phyloP scores from a whole-genome alignment of 2,888 invertebrate species.

The Orchesellides sinensis region DNA sequence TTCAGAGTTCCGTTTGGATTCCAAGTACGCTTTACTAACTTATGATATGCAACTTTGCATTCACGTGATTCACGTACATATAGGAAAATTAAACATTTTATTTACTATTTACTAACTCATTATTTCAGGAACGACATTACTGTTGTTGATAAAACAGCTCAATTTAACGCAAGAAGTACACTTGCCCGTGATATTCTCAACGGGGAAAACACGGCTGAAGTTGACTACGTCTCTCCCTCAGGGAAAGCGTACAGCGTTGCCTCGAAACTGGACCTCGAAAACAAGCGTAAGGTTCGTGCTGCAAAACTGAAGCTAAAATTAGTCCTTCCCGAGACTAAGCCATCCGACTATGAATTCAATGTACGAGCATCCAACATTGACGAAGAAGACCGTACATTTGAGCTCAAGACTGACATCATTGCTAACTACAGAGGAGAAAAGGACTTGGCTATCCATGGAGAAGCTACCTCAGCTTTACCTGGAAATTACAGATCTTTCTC shows the following conservation, averaged over 20 bases:
- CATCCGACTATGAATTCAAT: slow-evolving; percentile 66
- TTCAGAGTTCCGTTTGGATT: slow-evolving; percentile 61
- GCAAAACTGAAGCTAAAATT: slow-evolving; percentile 61
- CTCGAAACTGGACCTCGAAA: slow-evolving; percentile 61
- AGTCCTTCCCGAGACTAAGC: slow-evolving; percentile 59
- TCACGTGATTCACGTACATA: no score
- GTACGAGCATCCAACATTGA: slow-evolving; percentile 67
- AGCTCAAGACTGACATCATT: slow-evolving; percentile 66
- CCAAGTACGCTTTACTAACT: slow-evolving; percentile 59
- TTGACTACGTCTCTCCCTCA: slow-evolving; percentile 42
- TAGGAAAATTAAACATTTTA: neutral
- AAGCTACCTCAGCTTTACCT: slow-evolving; percentile 64
- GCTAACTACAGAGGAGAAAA: slow-evolving; percentile 66
- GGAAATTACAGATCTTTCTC: slow-evolving; percentile 68
- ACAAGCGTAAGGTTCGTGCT: slow-evolving; percentile 42
- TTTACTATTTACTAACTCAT: neutral
- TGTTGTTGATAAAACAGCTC: slow-evolving; percentile 78
- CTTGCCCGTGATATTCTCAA: slow-evolving; percentile 77
- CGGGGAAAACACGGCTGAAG: slow-evolving; percentile 76
- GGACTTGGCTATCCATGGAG: slow-evolving; percentile 60
- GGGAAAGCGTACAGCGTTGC: slow-evolving; percentile 59
- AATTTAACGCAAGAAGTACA: slow-evolving; percentile 78
- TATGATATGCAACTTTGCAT: slow-evolving; percentile 14
- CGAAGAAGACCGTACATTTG: slow-evolving; percentile 60
- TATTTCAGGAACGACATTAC: slow-evolving; percentile 79